Conservation (phyloP, 2,113 vertebrate species). For the Coreoperca whiteheadi region DNA sequence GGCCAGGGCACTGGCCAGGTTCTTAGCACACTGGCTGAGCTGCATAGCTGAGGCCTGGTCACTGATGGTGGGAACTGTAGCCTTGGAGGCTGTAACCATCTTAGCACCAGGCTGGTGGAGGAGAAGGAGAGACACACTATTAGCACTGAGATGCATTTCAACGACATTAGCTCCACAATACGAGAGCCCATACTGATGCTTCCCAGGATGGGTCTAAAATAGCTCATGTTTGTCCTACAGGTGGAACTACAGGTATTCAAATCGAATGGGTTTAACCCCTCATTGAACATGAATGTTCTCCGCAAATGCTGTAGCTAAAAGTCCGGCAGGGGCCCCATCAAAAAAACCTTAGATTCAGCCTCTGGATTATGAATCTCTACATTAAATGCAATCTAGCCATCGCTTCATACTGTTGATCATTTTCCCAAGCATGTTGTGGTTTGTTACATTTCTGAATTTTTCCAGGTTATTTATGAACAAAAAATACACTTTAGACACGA, state of each 20-base stretch:
- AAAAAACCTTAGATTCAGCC: not conserved
- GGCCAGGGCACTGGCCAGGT: constrained; percentile 90
- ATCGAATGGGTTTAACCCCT: not conserved
- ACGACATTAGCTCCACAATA: not conserved
- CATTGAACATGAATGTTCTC: not conserved
- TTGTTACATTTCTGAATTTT: not conserved
- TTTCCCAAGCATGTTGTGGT: no score
- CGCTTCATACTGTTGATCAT: not conserved
- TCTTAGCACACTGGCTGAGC: constrained; percentile 97
- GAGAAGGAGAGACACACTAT: not conserved
- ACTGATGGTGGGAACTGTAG: constrained; percentile 92
- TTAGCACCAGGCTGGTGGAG: constrained; percentile 91
- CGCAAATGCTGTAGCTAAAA: not conserved
- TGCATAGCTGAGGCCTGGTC: constrained; percentile 98
- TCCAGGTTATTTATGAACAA: not conserved
- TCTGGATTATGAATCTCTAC: not conserved
- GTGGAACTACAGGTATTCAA: not conserved
- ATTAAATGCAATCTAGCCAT: not conserved
- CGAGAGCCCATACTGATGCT: not conserved
- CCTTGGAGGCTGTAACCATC: constrained; percentile 96
- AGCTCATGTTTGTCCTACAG: not conserved
- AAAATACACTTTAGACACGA: not conserved
- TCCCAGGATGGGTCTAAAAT: not conserved
- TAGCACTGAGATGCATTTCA: not conserved
- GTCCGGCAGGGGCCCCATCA: not conserved